Conservation (phyloP, 2,113 vertebrate genomes). For the Entomyzon cyanotis region DNA sequence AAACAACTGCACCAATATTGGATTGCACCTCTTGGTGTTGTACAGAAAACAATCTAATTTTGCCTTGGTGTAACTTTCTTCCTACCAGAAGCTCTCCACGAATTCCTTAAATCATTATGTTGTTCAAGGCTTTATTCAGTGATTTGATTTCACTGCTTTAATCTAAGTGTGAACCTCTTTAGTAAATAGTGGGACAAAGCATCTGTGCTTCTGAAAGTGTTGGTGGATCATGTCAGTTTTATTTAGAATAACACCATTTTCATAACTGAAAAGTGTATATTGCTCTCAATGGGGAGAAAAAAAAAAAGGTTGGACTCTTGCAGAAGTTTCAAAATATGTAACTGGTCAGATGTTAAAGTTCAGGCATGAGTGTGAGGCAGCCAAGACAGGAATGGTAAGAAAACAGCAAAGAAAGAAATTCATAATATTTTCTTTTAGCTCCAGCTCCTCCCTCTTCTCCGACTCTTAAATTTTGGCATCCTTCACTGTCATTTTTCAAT, state of each 20-base stretch:
- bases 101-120: conserved; percentile 52
- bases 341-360: neutral
- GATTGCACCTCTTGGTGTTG: neutral
- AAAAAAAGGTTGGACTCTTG: neutral
- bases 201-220: conserved; percentile 70
- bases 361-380: neutral
- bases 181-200: conserved; percentile 70
- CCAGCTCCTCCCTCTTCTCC: neutral
- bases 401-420: neutral
- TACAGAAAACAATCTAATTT: conserved; percentile 14
- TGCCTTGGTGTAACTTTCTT: conserved; percentile 8
- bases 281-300: neutral
- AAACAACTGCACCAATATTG: neutral
- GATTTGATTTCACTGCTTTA: conserved; percentile 66
- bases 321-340: neutral
- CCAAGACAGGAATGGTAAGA: neutral
- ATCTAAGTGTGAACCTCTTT: conserved; percentile 66
- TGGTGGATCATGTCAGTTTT: conserved; percentile 61
- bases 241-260: conserved; percentile 61
- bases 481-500: neutral
- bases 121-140: conserved; percentile 58
- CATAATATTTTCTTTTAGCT: neutral
- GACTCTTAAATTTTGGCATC: neutral
- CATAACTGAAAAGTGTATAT: conserved; percentile 15
- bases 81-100: neutral